Percentiles rank a stretch among this genome's conserved stretches.
Conservation (phyloP, 1,140 invertebrate genomes). For the Zaprionus africanus region DNA sequence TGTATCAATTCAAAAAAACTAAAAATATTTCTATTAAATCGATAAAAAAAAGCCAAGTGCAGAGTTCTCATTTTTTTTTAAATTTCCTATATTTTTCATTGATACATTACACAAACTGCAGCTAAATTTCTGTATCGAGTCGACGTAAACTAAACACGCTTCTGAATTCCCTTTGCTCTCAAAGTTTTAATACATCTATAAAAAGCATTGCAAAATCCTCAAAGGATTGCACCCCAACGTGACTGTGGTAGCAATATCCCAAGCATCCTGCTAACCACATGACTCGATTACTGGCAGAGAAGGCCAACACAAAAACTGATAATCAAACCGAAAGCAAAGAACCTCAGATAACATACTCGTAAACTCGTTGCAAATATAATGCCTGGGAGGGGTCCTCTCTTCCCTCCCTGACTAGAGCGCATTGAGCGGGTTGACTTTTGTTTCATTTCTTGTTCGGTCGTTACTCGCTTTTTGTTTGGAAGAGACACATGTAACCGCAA, state of each 20-base stretch:
- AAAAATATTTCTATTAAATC: too few species aligned
- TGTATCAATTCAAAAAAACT: too few species aligned
- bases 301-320: constrained; percentile 1
- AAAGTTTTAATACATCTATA: background rate
- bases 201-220: background rate
- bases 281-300: background rate
- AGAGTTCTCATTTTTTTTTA: too few species aligned
- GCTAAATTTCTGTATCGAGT: too few species aligned
- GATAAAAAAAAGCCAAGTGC: too few species aligned
- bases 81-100: background rate
- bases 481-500: constrained; percentile 10
- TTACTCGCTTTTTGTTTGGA: background rate
- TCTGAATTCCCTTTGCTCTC: too few species aligned
- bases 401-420: background rate
- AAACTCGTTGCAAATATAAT: background rate
- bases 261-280: constrained; percentile 10
- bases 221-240: background rate
- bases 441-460: background rate
- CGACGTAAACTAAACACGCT: too few species aligned
- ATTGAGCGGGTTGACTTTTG: background rate
- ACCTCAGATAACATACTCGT: background rate
- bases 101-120: background rate
- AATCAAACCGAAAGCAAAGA: constrained; percentile 7
- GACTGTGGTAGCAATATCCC: background rate
- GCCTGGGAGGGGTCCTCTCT: background rate